Percentiles rank a stretch among this genome's conserved stretches.
phyloP scores from a whole-genome alignment of 1,140 invertebrate species.

The Cyclargus thomasi region DNA sequence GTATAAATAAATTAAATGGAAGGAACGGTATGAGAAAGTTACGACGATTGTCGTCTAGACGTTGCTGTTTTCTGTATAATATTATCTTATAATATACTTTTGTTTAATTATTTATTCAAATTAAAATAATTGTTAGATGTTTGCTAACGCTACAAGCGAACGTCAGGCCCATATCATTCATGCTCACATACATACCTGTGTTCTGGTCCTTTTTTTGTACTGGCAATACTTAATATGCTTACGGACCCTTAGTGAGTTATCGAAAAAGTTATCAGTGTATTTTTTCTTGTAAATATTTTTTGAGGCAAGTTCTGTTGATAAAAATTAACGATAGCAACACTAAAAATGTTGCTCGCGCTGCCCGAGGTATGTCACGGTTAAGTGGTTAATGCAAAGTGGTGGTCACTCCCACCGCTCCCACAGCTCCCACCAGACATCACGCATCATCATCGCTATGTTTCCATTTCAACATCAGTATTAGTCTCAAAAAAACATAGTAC shows the following conservation, averaged over 20 bases:
- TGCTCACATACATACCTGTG: slow-evolving; percentile 40
- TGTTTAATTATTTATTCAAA: too few relatives aligned
- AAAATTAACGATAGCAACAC: slow-evolving; percentile 16
- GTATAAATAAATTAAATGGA: not conserved
- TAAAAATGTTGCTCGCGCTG: slow-evolving; percentile 3
- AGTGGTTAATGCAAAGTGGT: slow-evolving; percentile 9
- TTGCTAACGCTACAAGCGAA: slow-evolving; percentile 32
- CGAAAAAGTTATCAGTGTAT: slow-evolving; percentile 17
- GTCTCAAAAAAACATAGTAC: not conserved
- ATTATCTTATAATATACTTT: too few relatives aligned
- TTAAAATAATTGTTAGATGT: slow-evolving; percentile 4
- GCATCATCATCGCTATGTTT: not conserved
- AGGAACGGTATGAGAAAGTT: too few relatives aligned
- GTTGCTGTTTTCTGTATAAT: too few relatives aligned
- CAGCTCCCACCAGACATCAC: not conserved
- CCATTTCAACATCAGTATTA: not conserved
- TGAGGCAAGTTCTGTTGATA: slow-evolving; percentile 13
- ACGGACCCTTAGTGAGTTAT: slow-evolving; percentile 16
- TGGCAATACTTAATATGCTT: slow-evolving; percentile 19
- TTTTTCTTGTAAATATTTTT: slow-evolving; percentile 16
- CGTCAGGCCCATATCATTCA: slow-evolving; percentile 46
- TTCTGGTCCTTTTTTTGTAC: slow-evolving; percentile 32
- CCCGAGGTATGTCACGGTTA: slow-evolving; percentile 1
- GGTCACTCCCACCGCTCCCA: not conserved
- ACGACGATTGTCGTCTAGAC: too few relatives aligned